phyloP scores from a whole-genome alignment of 2,888 invertebrate species.

The Cataglyphis livida region DNA sequence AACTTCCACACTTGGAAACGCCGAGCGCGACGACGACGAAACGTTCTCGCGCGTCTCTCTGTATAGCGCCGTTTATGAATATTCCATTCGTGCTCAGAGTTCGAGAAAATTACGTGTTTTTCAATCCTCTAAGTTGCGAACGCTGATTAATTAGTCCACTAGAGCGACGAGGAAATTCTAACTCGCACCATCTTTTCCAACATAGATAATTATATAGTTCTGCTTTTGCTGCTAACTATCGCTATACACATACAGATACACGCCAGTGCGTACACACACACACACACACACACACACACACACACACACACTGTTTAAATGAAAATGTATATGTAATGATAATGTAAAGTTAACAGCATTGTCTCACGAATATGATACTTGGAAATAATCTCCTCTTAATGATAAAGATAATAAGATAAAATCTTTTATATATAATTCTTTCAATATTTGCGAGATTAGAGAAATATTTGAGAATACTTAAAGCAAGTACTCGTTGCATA shows the following conservation, averaged over 20 bases:
- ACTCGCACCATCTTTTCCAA: slow-evolving; percentile 1
- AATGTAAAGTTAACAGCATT: background rate
- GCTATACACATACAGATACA: background rate
- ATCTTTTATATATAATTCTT: background rate
- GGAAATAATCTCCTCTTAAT: background rate
- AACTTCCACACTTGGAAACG: slow-evolving; percentile 76
- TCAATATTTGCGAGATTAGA: background rate
- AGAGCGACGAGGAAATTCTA: slow-evolving; percentile 48
- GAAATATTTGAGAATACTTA: slow-evolving; percentile 12
- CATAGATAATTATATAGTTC: slow-evolving; percentile 9
- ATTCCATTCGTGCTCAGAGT: slow-evolving; percentile 42
- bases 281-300: too few relatives aligned
- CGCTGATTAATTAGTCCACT: slow-evolving; percentile 77
- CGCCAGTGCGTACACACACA: too few relatives aligned
- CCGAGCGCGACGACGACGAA: slow-evolving; percentile 27
- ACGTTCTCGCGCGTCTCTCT: slow-evolving; percentile 42
- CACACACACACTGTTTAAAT: background rate
- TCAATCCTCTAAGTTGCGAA: slow-evolving; percentile 41
- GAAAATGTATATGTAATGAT: background rate
- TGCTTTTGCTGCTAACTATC: background rate
- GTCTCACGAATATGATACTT: background rate
- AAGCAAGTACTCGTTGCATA: background rate
- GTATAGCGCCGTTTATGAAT: slow-evolving; percentile 58
- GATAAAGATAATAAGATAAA: background rate
- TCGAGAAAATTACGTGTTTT: slow-evolving; percentile 39